Evolutionary conservation across 64 coral and sea anemone genomes (phyloP).

Genomic region (Cladopsammia gracilis): DNA sequence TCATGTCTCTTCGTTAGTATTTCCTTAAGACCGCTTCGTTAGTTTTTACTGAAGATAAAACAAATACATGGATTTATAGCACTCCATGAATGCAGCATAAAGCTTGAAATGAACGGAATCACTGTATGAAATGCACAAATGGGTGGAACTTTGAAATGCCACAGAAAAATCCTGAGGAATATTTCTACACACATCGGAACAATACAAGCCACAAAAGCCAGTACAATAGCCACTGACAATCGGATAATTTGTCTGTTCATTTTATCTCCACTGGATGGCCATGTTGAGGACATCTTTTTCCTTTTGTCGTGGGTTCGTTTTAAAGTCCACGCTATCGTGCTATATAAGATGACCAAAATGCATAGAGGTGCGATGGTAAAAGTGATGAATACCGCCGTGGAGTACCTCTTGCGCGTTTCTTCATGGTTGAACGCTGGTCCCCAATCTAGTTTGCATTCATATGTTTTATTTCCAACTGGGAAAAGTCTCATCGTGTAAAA

Average conservation of each 20-base stretch:
- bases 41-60: constrained; percentile 38
- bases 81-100: constrained; percentile 27
- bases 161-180: not conserved
- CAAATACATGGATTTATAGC: constrained; percentile 45
- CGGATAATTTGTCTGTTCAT: not conserved
- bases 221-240: constrained; percentile 31
- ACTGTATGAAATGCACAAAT: not conserved
- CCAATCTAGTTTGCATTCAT: not conserved
- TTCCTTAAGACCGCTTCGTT: constrained; percentile 23
- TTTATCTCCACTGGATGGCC: not conserved
- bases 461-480: not conserved
- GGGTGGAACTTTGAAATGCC: not conserved
- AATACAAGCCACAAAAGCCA: constrained; percentile 5
- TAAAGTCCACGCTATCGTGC: not conserved
- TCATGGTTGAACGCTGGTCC: constrained; percentile 1
- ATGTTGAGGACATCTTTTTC: not conserved
- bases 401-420: not conserved
- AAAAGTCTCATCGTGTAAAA: constrained; percentile 22
- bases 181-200: not conserved
- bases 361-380: not conserved
- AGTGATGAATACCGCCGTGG: not conserved
- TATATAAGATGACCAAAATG: not conserved
- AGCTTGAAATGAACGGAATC: not conserved
- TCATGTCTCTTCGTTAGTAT: not conserved
- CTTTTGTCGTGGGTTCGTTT: not conserved